Evolutionary conservation across 2,113 vertebrate genomes (phyloP).

Genomic region (Neolamprologus modestus): DNA sequence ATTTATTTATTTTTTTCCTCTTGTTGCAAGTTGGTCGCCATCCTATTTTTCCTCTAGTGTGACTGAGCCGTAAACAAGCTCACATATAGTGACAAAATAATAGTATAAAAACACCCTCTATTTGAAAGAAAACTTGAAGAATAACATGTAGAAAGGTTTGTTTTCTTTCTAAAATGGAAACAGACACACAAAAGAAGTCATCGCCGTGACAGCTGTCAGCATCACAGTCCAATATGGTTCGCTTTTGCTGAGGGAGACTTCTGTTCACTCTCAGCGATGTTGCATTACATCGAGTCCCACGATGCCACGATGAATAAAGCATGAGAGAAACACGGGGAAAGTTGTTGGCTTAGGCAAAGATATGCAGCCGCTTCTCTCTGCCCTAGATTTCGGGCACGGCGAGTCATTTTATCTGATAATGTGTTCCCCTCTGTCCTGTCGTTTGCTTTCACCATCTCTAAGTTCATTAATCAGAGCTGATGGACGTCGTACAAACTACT

Average conservation of each 20-base stretch:
- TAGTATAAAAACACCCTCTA: not conserved
- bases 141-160: not conserved
- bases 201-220: constrained; percentile 30
- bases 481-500: not conserved
- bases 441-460: not conserved
- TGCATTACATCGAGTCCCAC: constrained; percentile 2
- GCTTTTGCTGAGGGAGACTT: not conserved
- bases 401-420: constrained; percentile 5
- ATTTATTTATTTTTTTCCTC: not conserved
- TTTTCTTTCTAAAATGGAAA: not conserved
- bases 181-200: not conserved
- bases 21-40: not conserved
- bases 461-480: not conserved
- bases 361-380: constrained; percentile 36
- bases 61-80: not conserved
- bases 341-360: constrained; percentile 21
- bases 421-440: not conserved
- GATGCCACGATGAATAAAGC: constrained; percentile 49
- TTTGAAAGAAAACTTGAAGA: not conserved
- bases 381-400: constrained; percentile 37
- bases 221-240: not conserved
- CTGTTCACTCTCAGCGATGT: constrained; percentile 4
- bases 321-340: constrained; percentile 38
- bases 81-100: not conserved
- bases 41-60: not conserved